Evolutionary conservation across 2,797 vertebrate species (phyloP), one percentile per base, ranked within the genome.

Genomic region (Cynodonichthys magdalenae): DNA sequence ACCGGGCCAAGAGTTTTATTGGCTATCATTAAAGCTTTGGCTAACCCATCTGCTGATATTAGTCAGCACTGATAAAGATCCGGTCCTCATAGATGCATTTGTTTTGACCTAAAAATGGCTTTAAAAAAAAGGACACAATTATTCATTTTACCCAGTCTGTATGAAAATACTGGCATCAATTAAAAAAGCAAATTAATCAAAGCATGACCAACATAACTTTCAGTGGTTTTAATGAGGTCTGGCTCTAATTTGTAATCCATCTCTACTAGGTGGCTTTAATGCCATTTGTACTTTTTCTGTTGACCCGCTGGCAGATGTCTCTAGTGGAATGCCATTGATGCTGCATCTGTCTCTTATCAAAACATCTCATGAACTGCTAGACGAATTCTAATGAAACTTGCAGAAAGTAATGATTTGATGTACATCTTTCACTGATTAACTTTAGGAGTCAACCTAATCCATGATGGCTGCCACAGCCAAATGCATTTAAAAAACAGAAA

Each of bases 1-100:
- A 67, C 46, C 53, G 42, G 54, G 52, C n/a, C 18, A 50, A 29
- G 34, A 19, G 53, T n/a, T 31, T 42, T 3, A 5, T 20, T 46
- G 67, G 28, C 17, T 56, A 29, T 67, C 41, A n/a, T 8, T 27
- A 42, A 39, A 45, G 63, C 58, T 66, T 70, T 55, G 45, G 59
- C 39, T 59, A 20, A 9, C 28, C 65, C 29, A 34, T 46, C 42
- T 34, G 12, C n/a, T 49, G 45, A 46, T 41, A 50, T 72, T 29
- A 64, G 53, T 58, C 63, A 69, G 19, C 18, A 17, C 14, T 53
- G 47, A 19, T 15, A 20, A 53, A 73, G 29, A 63, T 76, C 61
- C 11, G 11, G 46, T 28, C 55, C 44, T 27, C 28, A 12, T 45
- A 52, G 52, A 15, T 54, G 39, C 5, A 46, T 59, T 60, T 24